Conservation (phyloP, 2,113 vertebrate species). For the Todiramphus chloris region DNA sequence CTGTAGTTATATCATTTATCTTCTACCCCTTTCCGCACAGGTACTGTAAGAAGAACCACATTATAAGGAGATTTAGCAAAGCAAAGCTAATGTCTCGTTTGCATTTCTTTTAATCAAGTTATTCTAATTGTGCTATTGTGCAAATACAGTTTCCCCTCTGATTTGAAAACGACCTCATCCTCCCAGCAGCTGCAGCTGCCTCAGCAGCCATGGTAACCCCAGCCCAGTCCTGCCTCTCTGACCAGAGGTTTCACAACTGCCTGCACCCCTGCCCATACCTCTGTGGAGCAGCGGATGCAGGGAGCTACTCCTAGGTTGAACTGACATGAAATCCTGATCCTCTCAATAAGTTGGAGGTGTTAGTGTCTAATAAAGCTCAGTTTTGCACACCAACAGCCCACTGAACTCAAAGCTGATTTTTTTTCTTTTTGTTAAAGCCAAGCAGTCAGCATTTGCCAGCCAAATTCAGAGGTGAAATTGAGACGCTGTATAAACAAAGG, state of each 20-base stretch:
- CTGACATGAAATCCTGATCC: background rate
- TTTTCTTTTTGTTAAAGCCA: background rate
- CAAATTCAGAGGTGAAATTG: background rate
- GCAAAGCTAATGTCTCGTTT: background rate
- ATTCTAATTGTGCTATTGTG: slow-evolving; percentile 1
- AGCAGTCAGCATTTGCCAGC: background rate
- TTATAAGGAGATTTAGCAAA: background rate
- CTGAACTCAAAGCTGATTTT: background rate
- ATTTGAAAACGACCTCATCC: background rate
- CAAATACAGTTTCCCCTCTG: background rate
- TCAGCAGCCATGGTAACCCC: background rate
- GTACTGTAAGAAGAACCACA: background rate
- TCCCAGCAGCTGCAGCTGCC: background rate
- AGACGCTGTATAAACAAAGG: background rate
- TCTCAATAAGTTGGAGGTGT: background rate
- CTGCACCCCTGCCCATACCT: background rate
- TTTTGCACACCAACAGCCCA: background rate
- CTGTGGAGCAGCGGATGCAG: background rate
- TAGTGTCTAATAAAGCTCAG: background rate
- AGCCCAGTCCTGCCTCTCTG: background rate
- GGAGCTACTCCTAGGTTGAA: background rate
- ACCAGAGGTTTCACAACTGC: background rate
- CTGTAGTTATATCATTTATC: background rate
- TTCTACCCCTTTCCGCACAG: background rate
- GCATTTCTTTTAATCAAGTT: slow-evolving; percentile 45